Conservation (phyloP, 2,888 invertebrate genomes). For the Tetanocera ferruginea region DNA sequence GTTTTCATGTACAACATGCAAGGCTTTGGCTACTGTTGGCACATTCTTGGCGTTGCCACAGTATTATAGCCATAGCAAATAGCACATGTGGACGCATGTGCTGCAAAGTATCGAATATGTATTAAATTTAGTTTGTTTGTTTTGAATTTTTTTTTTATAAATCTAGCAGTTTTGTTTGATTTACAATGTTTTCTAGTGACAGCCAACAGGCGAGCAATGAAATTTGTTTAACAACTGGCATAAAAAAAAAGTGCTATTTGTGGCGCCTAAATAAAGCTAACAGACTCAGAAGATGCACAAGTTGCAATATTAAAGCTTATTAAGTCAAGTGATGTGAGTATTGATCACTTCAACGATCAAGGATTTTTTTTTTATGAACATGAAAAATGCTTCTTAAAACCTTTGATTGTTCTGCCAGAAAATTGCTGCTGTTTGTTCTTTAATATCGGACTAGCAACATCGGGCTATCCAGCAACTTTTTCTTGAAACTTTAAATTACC, state of each 20-base stretch:
- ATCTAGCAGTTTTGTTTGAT: neutral
- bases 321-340: no score
- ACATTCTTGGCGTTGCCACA: conserved; percentile 10
- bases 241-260: neutral
- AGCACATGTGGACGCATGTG: neutral
- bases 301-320: no score
- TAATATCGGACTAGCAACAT: no score
- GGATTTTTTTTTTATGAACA: no score
- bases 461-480: neutral
- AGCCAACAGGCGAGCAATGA: neutral
- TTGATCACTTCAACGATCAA: no score
- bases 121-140: neutral
- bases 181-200: conserved; percentile 4
- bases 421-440: no score
- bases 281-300: neutral
- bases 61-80: neutral
- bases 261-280: neutral
- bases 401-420: no score
- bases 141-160: neutral
- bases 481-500: neutral
- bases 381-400: no score
- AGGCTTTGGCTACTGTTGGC: conserved; percentile 42
- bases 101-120: conserved; percentile 22
- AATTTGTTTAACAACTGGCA: neutral
- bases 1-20: conserved; percentile 70